Evolutionary conservation across 2,797 vertebrate genomes (phyloP).

Genomic region (Protonibea diacanthus): DNA sequence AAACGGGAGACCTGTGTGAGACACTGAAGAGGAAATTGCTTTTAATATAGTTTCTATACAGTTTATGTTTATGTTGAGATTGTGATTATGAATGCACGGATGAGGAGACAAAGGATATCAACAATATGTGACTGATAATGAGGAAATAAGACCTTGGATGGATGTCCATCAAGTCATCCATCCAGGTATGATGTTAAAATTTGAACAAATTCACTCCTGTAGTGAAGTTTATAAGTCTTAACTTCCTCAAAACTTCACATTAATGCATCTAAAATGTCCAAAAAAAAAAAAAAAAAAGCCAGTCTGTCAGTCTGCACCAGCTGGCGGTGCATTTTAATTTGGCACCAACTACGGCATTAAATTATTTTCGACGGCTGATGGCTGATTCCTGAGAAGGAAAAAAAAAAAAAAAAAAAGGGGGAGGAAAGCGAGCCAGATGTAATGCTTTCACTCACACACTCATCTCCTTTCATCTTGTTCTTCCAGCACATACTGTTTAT

Average conservation of each 20-base stretch:
- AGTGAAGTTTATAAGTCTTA: constrained; percentile 40
- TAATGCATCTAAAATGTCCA: constrained; percentile 40
- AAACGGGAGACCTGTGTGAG: constrained; percentile 10
- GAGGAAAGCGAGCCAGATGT: constrained; percentile 64
- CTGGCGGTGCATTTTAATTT: constrained; percentile 72
- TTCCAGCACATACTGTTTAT: constrained; percentile 55
- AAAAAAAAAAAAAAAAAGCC: constrained; percentile 13
- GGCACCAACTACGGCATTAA: constrained; percentile 54
- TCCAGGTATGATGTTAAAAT: background rate
- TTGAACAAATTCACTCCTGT: constrained; percentile 14
- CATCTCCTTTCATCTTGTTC: constrained; percentile 66
- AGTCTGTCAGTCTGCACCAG: constrained; percentile 61
- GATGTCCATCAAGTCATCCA: constrained; percentile 6
- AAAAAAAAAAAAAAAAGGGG: background rate
- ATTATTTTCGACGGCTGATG: constrained; percentile 66
- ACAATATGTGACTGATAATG: constrained; percentile 6
- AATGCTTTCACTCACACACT: constrained; percentile 58
- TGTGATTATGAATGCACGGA: background rate
- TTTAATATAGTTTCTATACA: background rate
- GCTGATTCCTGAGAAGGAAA: constrained; percentile 55
- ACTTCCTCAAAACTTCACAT: constrained; percentile 29
- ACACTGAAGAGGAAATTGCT: background rate
- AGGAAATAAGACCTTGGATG: background rate
- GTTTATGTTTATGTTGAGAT: background rate
- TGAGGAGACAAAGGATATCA: constrained; percentile 1